Percentiles rank a stretch among this genome's conserved stretches.
phyloP scores from a whole-genome alignment of 2,888 invertebrate genomes.

The Erannis defoliaria region DNA sequence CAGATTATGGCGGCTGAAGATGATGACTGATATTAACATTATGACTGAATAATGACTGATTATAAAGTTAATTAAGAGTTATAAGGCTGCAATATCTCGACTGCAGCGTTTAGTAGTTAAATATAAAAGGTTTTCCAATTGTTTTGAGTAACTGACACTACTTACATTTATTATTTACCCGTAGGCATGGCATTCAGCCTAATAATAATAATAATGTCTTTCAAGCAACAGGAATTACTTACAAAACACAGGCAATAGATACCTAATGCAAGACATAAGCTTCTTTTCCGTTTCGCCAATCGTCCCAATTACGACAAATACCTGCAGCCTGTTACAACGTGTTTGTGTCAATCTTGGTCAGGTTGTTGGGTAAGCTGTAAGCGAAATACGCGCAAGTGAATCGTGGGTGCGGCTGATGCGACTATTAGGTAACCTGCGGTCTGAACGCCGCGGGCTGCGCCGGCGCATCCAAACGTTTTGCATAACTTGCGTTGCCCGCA shows the following conservation, averaged over 20 bases:
- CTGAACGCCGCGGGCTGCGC: constrained; percentile 15
- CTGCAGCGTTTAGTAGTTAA: neutral
- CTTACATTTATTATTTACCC: too few species aligned
- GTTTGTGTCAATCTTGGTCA: neutral
- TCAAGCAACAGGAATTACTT: too few species aligned
- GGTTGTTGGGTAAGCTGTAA: constrained; percentile 25
- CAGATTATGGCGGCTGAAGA: constrained; percentile 19
- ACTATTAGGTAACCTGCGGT: neutral
- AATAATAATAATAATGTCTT: too few species aligned
- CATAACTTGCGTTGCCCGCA: neutral
- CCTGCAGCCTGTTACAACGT: neutral
- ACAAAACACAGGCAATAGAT: too few species aligned
- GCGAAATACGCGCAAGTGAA: constrained; percentile 40
- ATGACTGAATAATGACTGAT: neutral
- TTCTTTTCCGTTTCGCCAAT: neutral
- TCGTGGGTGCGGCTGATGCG: constrained; percentile 28
- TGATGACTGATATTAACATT: constrained; percentile 13
- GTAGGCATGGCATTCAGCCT: too few species aligned
- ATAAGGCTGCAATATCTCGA: too few species aligned
- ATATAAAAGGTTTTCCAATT: neutral
- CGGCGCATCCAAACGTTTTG: constrained; percentile 32
- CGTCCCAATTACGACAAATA: neutral
- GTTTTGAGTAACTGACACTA: neutral
- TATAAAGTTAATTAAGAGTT: too few species aligned
- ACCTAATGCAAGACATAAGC: too few species aligned